These are phyloP conservation scores for Cyprinella venusta DNA, from an alignment of 2,797 vertebrate genomes.

Conservation along the genomic window DNA sequence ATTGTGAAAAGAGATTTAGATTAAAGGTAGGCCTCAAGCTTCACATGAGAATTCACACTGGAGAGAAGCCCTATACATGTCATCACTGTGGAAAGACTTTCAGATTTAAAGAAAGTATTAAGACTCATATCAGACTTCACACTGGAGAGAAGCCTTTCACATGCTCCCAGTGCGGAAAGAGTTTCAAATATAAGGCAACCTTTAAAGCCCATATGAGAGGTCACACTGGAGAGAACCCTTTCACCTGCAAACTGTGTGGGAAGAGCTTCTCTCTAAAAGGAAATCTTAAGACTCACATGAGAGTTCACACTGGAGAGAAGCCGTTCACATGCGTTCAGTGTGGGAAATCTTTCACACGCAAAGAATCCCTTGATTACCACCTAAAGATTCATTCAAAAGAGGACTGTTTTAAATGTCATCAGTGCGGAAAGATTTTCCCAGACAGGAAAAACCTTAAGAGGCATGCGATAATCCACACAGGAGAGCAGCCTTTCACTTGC, in stretches of 20 bases:
- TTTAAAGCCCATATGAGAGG: background rate
- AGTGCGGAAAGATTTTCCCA: background rate
- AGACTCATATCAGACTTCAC: too few species aligned
- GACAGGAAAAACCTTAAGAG: background rate
- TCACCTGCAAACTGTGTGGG: background rate
- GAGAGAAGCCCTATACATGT: background rate
- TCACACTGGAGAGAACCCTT: background rate
- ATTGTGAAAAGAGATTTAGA: conserved; percentile 8
- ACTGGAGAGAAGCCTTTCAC: too few species aligned
- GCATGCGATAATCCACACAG: background rate
- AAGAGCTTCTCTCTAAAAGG: background rate
- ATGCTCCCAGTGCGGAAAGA: too few species aligned
- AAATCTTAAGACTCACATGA: background rate
- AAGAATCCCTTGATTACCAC: background rate
- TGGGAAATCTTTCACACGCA: background rate
- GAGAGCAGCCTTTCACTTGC: too few species aligned
- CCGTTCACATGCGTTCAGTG: background rate
- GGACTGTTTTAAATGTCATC: background rate
- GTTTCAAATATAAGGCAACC: background rate
- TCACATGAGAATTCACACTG: conserved; percentile 4
- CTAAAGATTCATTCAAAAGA: background rate
- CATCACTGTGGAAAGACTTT: too few species aligned
- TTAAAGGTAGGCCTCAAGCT: background rate
- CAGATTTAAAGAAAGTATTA: too few species aligned
- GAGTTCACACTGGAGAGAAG: too few species aligned